Evolutionary conservation across 1,140 invertebrate genomes (phyloP), one percentile per base, ranked within the genome.

Genomic region (Platyura marginata): DNA sequence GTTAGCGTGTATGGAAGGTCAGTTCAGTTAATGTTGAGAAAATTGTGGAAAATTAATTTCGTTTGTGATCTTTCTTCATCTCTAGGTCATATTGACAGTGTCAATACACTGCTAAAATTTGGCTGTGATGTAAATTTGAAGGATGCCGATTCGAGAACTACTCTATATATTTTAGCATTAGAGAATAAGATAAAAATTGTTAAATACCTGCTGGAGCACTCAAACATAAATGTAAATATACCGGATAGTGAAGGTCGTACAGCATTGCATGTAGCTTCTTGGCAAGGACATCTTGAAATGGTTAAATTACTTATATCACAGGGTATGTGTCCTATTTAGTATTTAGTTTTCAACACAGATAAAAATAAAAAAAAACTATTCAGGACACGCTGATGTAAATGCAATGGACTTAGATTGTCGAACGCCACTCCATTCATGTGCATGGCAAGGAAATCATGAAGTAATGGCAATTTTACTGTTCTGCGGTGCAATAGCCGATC

Each of bases 131-230:
- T 89, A 0, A 84, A 93, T 57, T 81, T 84, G 15, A 77, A 83
- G 56, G 91, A 95, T 66, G 86, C 88, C 0, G 91, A 95, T 63
- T 85, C 88, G 2, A 70, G 91, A 37, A 89, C 85, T 51, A 92
- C 88, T 0, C 65, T 95, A 5, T 95, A 95, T 61, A 82, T 94
- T 33, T 66, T 95, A 18, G 85, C 89, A 5, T 65, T 95, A 46
- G 91, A 95, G 65, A 91, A 92, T 62, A 73, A 87, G 51, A 61
- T 88, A 36, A 75, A 79, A 15, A 90, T 84, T 77, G 82, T 79
- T 36, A 77, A 79, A 46, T 85, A 81, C 59, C 65, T 95, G 36
- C 62, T 94, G 41, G 74, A 81, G 48, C 70, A 77, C 47, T 80
- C 80, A 34, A 73, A 75, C 40, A 82, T 86, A 1, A 77, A 89